Base-by-base conservation (phyloP, 2,797 vertebrate genomes). In the Fistularia tabacaria region DNA sequence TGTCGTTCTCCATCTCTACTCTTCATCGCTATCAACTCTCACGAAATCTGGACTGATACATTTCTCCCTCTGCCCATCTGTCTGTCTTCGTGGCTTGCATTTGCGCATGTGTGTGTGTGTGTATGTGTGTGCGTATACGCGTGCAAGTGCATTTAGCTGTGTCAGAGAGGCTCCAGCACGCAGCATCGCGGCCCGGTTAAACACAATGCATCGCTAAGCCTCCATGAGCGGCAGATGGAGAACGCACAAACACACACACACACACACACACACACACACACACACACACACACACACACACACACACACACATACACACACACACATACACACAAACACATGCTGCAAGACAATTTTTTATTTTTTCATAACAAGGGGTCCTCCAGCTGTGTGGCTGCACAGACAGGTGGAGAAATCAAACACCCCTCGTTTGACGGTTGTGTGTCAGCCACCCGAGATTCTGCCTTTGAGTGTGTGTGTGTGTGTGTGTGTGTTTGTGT, bases 1-100 rank as follows among this genome's bases (percentile, higher is more conserved):
- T 46, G 45, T 46, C 45, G 7, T 46, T 46, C 13, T 14, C 14
- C 13, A 46, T 46, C 45, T 46, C 45, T 14, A 25, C 43, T 45
- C 43, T 45, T 46, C 45, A 46, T 46, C 14, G 14, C 14, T 46
- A 14, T 14, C 14, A 14, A 13, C 45, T 9, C 45, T 46, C 14
- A 8, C 14, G 6, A 46, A 46, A 46, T 46, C 45, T 46, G 45
- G 45, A 46, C 45, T 46, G 45, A 46, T 46, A 46, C 14, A 14
- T 46, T 46, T 46, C 45, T 14, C 45, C 13, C 5, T 46, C n/a
- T 14, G 45, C 14, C 45, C 45, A 46, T 46, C 45, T 46, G 45
- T 46, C 45, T 46, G n/a, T 14, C 45, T 7, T 46, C 45, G n/a
- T 14, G 14, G 43, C 14, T 4, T 44, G 42, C 13, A n/a, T 44